Percentiles rank a stretch among this genome's conserved stretches.
Conservation (phyloP, 2,797 vertebrate genomes). For the Dermochelys coriacea region DNA sequence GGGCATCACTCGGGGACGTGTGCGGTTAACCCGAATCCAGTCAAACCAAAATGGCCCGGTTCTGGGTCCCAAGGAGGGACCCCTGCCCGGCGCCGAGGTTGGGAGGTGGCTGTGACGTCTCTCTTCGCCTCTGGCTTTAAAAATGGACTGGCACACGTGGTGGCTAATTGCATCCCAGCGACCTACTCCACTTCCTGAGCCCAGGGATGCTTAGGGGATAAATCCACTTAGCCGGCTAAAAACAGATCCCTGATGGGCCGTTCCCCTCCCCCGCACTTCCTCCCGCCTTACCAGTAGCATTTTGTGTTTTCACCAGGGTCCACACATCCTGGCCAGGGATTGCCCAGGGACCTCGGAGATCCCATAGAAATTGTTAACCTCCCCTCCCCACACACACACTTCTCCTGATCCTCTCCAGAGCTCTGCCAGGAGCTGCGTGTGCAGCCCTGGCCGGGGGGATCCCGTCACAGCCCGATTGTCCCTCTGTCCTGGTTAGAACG, state of each 20-base stretch:
- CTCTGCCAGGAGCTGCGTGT: neutral
- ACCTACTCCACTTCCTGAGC: neutral
- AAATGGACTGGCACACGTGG: neutral
- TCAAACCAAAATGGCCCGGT: neutral
- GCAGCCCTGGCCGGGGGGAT: neutral
- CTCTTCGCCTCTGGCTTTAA: neutral
- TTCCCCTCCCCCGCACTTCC: neutral
- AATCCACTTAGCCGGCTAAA: constrained; percentile 19
- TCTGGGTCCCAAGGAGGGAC: neutral
- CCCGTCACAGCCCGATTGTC: neutral
- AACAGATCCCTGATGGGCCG: neutral
- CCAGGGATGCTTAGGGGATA: neutral
- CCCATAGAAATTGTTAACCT: neutral
- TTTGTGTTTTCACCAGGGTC: neutral
- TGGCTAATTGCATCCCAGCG: neutral
- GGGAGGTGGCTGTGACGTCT: neutral
- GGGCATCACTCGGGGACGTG: neutral
- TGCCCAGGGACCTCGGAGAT: neutral
- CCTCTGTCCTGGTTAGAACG: neutral
- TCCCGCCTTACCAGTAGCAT: neutral
- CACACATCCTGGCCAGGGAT: neutral
- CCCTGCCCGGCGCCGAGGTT: neutral
- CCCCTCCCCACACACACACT: too few relatives aligned
- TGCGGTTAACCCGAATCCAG: neutral
- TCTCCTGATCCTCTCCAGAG: neutral